phyloP scores from a whole-genome alignment of 1,140 invertebrate species.

The Drosophila ironensis region DNA sequence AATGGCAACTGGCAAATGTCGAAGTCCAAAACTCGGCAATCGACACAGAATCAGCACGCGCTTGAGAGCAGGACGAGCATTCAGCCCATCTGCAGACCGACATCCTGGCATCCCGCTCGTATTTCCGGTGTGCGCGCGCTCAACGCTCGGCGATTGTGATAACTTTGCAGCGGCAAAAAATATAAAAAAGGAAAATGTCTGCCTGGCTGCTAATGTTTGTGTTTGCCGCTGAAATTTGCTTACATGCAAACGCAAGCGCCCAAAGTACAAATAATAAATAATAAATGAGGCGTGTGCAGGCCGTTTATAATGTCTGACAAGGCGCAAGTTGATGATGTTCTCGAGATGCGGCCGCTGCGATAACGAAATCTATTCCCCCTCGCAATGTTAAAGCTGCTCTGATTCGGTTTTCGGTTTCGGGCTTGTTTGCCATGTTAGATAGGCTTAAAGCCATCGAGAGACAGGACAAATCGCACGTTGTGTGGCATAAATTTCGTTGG shows the following conservation, averaged over 20 bases:
- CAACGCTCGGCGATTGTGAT: constrained; percentile 62
- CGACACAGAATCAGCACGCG: constrained; percentile 33
- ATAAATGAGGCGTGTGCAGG: constrained; percentile 81
- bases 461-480: constrained; percentile 38
- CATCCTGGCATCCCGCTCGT: constrained; percentile 71
- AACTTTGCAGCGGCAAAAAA: constrained; percentile 38
- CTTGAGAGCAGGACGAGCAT: constrained; percentile 9
- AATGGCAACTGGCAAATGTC: constrained; percentile 4
- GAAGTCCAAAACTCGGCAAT: constrained; percentile 21
- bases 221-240: constrained; percentile 61
- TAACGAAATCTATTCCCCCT: constrained; percentile 31
- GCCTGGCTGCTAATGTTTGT: constrained; percentile 57
- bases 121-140: constrained; percentile 75
- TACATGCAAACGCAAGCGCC: constrained; percentile 35
- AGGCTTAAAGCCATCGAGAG: constrained; percentile 24
- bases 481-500: constrained; percentile 78
- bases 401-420: constrained; percentile 4
- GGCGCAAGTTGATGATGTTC: constrained; percentile 51
- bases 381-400: constrained; percentile 35
- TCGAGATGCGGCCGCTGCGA: constrained; percentile 43
- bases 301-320: constrained; percentile 77
- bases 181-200: constrained; percentile 56
- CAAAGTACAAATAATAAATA: constrained; percentile 60
- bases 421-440: not conserved
- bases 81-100: constrained; percentile 22